Evolutionary conservation across 2,113 vertebrate genomes (phyloP).

Genomic region (Vidua macroura): DNA sequence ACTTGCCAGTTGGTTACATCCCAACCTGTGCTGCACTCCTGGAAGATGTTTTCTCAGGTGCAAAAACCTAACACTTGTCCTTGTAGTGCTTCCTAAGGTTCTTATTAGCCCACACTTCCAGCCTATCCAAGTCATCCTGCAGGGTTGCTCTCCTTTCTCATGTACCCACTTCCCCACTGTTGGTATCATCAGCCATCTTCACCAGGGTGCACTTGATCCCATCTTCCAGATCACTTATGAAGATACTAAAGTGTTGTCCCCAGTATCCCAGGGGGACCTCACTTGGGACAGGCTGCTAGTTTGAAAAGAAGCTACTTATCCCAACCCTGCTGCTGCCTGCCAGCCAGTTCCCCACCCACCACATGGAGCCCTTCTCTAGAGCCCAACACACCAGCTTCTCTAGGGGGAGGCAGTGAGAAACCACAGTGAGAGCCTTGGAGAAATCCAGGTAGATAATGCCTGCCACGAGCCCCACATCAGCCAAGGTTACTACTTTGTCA

Average conservation of each 20-base stretch:
- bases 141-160: not conserved
- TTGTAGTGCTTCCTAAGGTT: not conserved
- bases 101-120: not conserved
- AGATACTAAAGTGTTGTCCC: not conserved
- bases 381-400: not conserved
- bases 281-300: not conserved
- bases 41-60: not conserved
- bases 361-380: not conserved
- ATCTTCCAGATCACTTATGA: not conserved
- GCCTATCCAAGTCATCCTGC: no score
- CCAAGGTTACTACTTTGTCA: not conserved
- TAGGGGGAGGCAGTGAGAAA: not conserved
- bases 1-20: not conserved
- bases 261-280: not conserved
- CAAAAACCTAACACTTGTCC: not conserved
- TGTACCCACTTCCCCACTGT: not conserved
- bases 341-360: not conserved
- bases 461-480: fast-evolving
- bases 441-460: not conserved
- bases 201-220: not conserved
- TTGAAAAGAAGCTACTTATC: not conserved
- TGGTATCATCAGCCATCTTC: not conserved
- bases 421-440: not conserved
- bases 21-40: not conserved
- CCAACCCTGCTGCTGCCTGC: not conserved